These are phyloP conservation scores for Pristionchus mayeri DNA, from an alignment of 2,888 invertebrate genomes.

Conservation along the genomic window DNA sequence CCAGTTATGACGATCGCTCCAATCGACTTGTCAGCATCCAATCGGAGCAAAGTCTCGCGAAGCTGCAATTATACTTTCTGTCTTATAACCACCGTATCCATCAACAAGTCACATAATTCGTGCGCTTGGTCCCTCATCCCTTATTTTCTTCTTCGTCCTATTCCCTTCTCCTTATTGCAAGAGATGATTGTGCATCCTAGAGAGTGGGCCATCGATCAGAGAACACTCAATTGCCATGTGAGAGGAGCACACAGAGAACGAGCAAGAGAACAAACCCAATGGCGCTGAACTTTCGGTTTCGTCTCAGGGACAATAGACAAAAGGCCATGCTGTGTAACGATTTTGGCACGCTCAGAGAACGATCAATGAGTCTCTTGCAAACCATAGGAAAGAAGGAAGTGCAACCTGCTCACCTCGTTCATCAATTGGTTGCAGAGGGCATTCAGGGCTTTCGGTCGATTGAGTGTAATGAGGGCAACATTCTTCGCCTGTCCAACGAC, in stretches of 20 bases:
- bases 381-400: too few relatives aligned
- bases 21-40: conserved; percentile 84
- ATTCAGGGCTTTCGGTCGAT: conserved; percentile 95
- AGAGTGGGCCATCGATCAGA: conserved; percentile 27
- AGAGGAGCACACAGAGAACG: conserved; percentile 17
- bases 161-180: too few relatives aligned
- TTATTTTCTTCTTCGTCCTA: not conserved
- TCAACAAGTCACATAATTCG: too few relatives aligned
- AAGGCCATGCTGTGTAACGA: not conserved
- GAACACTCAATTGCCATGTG: conserved; percentile 29
- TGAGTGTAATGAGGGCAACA: conserved; percentile 91
- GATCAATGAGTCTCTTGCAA: not conserved
- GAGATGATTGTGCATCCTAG: not conserved
- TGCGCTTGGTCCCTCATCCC: not conserved
- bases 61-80: conserved; percentile 57
- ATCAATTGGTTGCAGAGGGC: conserved; percentile 92
- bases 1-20: conserved; percentile 93
- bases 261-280: not conserved
- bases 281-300: not conserved
- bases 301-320: not conserved
- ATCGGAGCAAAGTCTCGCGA: conserved; percentile 79
- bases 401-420: conserved; percentile 82
- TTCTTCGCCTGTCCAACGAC: conserved; percentile 82
- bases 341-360: not conserved
- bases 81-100: not conserved